These are phyloP conservation scores for Astatotilapia flaviijosephi DNA, from an alignment of 2,113 vertebrate genomes.

Conservation along the genomic window DNA sequence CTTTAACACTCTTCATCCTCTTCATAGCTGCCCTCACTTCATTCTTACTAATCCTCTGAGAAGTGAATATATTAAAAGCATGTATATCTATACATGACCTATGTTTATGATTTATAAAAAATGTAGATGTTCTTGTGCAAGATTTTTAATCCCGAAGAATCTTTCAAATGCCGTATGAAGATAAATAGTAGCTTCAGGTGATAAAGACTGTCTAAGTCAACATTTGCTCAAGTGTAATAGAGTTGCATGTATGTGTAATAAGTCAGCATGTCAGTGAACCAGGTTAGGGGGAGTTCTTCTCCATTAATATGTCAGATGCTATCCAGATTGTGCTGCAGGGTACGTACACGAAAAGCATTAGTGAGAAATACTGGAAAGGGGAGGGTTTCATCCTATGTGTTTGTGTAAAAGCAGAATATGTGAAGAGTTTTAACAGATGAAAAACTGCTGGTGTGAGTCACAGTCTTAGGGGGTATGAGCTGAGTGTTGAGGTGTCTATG, in stretches of 20 bases:
- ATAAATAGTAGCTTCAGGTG: background rate
- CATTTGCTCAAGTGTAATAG: background rate
- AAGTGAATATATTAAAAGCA: background rate
- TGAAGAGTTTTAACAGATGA: conserved; percentile 29
- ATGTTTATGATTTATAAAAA: background rate
- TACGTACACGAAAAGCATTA: conserved; percentile 24
- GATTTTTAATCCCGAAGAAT: background rate
- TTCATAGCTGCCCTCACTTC: background rate
- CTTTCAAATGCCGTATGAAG: background rate
- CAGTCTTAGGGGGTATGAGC: conserved; percentile 6
- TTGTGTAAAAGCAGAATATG: background rate
- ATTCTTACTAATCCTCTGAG: background rate
- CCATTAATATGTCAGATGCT: background rate
- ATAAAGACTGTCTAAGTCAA: background rate
- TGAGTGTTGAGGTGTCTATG: background rate
- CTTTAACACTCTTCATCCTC: background rate
- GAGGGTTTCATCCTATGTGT: background rate
- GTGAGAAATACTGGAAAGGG: background rate
- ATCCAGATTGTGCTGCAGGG: background rate
- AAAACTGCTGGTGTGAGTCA: conserved; percentile 35
- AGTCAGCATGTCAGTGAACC: background rate
- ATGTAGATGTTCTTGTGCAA: background rate
- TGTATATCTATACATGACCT: background rate
- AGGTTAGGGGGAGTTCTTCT: background rate
- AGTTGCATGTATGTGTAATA: background rate